Evolutionary conservation across 2,888 invertebrate species (phyloP), one percentile per base, ranked within the genome.

Genomic region (Polia nebulosa): DNA sequence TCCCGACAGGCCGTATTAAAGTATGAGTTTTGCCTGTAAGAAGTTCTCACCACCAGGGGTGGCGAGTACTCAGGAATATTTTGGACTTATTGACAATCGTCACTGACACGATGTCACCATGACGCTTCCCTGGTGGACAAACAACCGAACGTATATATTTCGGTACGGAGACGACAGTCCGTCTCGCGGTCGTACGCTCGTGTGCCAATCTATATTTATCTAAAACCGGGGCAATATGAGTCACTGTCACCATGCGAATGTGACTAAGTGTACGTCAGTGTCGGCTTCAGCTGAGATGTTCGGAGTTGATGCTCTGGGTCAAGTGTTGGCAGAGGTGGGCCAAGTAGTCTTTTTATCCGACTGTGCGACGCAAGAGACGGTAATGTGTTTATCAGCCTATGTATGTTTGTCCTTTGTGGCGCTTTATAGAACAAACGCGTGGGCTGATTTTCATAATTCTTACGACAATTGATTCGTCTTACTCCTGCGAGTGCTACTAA

Each of bases 191-290:
- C 77, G 52, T 20, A 32, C 52, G 27, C 8, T 27, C 20, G 81
- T 69, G 45, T 75, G 82, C 81, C 81, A 72, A 67, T 69, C 81
- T 84, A 75, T 72, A 78, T 78, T 73, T 83, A 82, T 55, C 61
- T 17, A n/a, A 34, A 63, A 68, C 69, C 74, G 67, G 83, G 81
- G 59, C 74, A 70, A 72, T 68, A 62, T 84, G 84, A 82, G 80
- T 82, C 83, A 84, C 76, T 84, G 82, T 80, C 81, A 78, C 84
- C 67, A 62, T 22, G 80, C 76, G 25, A 69, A 55, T 59, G 66
- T 82, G 74, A 80, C 77, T 83, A 68, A 82, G 51, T 66, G 57
- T 39, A 64, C 55, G 34, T 58, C 51, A 45, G 27, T 41, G 51
- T 60, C 17, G 11, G 39, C 34, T 68, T 36, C 76, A 62, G 51